These are phyloP conservation scores for Nowickia ferox DNA, from an alignment of 2,888 invertebrate genomes.

Conservation along the genomic window DNA sequence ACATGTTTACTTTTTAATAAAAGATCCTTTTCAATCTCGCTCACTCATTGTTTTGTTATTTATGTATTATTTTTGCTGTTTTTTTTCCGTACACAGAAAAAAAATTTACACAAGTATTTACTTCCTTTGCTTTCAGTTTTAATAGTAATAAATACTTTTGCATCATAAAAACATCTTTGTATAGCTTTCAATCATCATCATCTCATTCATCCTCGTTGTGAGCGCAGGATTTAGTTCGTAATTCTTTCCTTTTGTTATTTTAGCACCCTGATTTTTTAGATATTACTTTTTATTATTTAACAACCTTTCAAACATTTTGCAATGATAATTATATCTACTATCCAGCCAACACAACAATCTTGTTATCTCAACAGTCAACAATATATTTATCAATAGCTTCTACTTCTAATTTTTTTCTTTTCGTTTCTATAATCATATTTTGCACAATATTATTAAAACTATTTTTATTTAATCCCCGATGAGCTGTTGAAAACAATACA, in stretches of 20 bases:
- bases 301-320: constrained; percentile 43
- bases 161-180: constrained; percentile 66
- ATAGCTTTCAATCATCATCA: constrained; percentile 41
- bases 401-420: constrained; percentile 25
- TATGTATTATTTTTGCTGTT: background rate
- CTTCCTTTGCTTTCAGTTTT: constrained; percentile 60
- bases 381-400: constrained; percentile 19
- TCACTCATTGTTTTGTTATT: constrained; percentile 50
- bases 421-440: constrained; percentile 63
- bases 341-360: background rate
- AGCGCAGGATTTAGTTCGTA: constrained; percentile 5
- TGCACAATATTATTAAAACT: constrained; percentile 51
- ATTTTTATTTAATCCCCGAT: constrained; percentile 60
- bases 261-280: constrained; percentile 39
- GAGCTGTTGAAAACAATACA: constrained; percentile 35
- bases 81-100: background rate
- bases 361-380: constrained; percentile 33
- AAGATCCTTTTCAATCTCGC: constrained; percentile 58
- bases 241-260: constrained; percentile 56
- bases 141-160: constrained; percentile 48
- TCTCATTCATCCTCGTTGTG: background rate
- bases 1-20: constrained; percentile 57
- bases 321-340: constrained; percentile 43
- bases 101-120: constrained; percentile 64
- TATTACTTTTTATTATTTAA: constrained; percentile 9